Evolutionary conservation across 2,113 vertebrate species (phyloP).

Genomic region (Galbula dea): DNA sequence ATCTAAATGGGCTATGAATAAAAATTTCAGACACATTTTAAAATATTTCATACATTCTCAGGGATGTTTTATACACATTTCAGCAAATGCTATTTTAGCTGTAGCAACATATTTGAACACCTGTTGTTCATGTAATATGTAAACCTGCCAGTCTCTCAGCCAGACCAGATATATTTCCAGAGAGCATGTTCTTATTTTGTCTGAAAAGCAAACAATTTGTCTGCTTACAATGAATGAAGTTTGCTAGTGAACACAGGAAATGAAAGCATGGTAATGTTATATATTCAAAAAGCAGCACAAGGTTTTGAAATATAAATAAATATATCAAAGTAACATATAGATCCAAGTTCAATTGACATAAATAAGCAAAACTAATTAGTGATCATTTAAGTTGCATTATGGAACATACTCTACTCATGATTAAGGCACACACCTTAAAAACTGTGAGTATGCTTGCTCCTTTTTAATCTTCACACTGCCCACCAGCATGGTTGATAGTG

Average conservation of each 20-base stretch:
- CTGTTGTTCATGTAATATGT: neutral
- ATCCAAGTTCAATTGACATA: neutral
- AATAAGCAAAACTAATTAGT: neutral
- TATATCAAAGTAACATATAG: neutral
- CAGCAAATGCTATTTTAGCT: neutral
- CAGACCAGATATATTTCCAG: neutral
- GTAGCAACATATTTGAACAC: neutral
- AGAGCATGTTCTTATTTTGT: neutral
- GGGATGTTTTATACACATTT: neutral
- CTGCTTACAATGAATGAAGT: neutral
- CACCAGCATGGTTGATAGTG: neutral
- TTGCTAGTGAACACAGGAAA: neutral
- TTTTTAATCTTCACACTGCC: neutral
- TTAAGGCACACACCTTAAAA: neutral
- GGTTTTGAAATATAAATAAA: neutral
- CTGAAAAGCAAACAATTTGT: neutral
- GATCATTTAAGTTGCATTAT: neutral
- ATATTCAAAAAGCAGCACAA: neutral
- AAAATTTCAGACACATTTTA: neutral
- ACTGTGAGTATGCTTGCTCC: neutral
- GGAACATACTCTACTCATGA: neutral
- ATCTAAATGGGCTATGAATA: neutral
- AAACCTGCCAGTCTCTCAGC: neutral
- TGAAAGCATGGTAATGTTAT: neutral
- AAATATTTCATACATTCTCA: neutral